phyloP scores from a whole-genome alignment of 30 jellyfish, hydroid and myxozoan species.

The Chironex yamaguchii region DNA sequence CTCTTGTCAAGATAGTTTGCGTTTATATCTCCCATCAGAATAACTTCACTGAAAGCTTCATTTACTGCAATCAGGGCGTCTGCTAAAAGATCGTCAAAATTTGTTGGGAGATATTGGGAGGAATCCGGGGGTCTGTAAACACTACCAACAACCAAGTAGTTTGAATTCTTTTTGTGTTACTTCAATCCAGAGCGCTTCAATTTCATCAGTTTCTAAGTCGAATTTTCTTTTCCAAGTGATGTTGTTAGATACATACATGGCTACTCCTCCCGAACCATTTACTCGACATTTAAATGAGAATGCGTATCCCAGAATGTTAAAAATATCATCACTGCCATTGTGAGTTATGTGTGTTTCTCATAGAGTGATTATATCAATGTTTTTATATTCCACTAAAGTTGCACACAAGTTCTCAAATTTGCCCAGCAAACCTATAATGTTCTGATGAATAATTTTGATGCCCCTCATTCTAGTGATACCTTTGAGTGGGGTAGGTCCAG shows the following conservation, averaged over 20 bases:
- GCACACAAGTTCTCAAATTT: not conserved
- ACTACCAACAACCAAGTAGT: conserved; percentile 14
- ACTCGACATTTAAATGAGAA: not conserved
- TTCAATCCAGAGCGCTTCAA: conserved; percentile 1
- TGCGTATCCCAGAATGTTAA: conserved; percentile 20
- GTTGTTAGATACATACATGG: not conserved
- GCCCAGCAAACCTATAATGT: conserved; percentile 1
- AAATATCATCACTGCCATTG: conserved; percentile 5
- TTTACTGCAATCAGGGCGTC: too few relatives aligned
- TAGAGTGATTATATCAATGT: conserved; percentile 24
- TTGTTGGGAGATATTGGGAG: conserved; percentile 24
- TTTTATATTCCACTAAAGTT: not conserved
- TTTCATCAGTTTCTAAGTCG: not conserved
- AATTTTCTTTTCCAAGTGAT: conserved; percentile 4
- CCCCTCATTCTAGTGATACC: conserved; percentile 30
- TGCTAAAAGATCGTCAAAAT: too few relatives aligned
- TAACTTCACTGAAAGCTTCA: too few relatives aligned
- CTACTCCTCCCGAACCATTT: not conserved
- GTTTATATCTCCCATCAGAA: too few relatives aligned
- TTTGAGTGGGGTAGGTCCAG: conserved; percentile 21
- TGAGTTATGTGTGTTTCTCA: conserved; percentile 22
- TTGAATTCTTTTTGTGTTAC: conserved; percentile 5
- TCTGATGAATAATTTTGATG: conserved; percentile 36
- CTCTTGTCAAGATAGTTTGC: too few relatives aligned
- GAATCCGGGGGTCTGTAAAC: conserved; percentile 51